phyloP scores from a whole-genome alignment of 2,888 invertebrate species.

The Drosophila rubida region DNA sequence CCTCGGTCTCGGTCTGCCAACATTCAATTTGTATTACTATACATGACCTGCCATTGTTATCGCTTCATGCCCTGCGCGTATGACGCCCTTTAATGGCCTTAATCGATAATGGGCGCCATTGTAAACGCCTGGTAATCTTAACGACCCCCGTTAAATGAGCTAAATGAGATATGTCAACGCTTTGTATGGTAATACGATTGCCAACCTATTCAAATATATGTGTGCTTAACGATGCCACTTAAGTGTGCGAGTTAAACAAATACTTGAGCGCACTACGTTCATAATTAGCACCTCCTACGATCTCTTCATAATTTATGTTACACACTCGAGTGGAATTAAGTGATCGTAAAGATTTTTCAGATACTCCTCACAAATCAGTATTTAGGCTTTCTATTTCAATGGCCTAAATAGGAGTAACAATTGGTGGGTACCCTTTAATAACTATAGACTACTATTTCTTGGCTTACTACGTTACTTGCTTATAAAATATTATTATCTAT shows the following conservation, averaged over 20 bases:
- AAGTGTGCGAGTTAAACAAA: neutral
- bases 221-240: slow-evolving; percentile 6
- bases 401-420: too few species aligned
- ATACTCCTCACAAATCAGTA: neutral
- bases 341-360: neutral
- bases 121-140: slow-evolving; percentile 52
- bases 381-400: too few species aligned
- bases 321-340: neutral
- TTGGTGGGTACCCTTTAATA: too few species aligned
- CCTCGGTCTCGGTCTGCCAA: slow-evolving; percentile 16
- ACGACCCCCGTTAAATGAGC: slow-evolving; percentile 43
- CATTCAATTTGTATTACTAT: slow-evolving; percentile 61
- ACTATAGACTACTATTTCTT: too few species aligned
- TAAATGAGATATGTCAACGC: slow-evolving; percentile 37
- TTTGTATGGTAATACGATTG: slow-evolving; percentile 18
- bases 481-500: too few species aligned
- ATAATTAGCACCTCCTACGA: neutral
- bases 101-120: slow-evolving; percentile 64
- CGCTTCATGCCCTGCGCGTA: slow-evolving; percentile 34
- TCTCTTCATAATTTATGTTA: neutral
- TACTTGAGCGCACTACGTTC: neutral
- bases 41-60: slow-evolving; percentile 59
- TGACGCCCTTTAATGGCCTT: slow-evolving; percentile 51
- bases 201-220: slow-evolving; percentile 3
- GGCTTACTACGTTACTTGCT: too few species aligned